phyloP scores from a whole-genome alignment of 2,113 vertebrate species.

The Physeter macrocephalus region DNA sequence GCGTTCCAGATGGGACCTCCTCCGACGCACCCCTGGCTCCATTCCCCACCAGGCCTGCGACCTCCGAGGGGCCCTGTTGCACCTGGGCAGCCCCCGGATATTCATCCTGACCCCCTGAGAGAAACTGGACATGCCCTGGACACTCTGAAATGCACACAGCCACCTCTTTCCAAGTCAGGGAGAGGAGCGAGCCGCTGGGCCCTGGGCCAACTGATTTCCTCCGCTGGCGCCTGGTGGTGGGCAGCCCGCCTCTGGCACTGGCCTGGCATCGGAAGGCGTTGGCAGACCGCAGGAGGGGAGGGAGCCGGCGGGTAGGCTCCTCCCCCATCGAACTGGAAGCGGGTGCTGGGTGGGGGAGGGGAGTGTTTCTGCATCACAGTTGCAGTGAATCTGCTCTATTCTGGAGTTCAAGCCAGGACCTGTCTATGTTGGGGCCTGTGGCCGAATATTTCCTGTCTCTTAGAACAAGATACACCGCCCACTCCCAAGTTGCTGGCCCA shows the following conservation, averaged over 20 bases:
- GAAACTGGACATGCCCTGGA: background rate
- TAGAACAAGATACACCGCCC: background rate
- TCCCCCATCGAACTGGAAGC: background rate
- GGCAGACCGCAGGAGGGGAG: background rate
- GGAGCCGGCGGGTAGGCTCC: background rate
- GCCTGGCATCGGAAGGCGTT: background rate
- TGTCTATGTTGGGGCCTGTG: background rate
- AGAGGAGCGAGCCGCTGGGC: background rate
- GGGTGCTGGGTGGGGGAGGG: background rate
- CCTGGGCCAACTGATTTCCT: background rate
- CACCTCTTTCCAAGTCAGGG: rapidly evolving
- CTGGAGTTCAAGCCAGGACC: background rate
- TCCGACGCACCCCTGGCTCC: rapidly evolving
- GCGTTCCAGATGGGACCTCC: background rate
- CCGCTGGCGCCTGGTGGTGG: background rate
- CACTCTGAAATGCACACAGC: rapidly evolving
- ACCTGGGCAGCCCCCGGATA: rapidly evolving
- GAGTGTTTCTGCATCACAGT: background rate
- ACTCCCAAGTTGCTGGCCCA: background rate
- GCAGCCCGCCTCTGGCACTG: background rate
- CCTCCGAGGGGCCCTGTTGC: rapidly evolving
- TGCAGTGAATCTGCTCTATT: background rate
- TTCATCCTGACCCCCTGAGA: rapidly evolving
- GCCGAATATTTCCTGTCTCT: background rate
- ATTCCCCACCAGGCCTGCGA: background rate